Evolutionary conservation across 2,113 vertebrate genomes (phyloP).

Genomic region (Myiagra hebetior): DNA sequence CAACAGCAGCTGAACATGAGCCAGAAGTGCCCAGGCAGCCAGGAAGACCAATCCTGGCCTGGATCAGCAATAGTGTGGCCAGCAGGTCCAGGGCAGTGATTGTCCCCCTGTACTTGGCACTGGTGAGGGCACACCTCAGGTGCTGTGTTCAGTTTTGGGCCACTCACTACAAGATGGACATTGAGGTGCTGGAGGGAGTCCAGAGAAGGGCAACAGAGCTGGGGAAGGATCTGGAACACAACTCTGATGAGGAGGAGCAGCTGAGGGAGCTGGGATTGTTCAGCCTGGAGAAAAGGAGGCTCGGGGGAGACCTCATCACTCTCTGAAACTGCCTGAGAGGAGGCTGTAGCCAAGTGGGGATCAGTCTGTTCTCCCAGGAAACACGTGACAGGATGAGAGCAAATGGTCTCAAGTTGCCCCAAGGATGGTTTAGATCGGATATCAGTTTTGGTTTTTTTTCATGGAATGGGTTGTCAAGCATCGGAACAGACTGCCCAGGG

Average conservation of each 20-base stretch:
- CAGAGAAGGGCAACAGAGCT: accelerated
- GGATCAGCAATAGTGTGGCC: neutral
- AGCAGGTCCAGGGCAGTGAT: neutral
- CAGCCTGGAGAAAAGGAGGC: neutral
- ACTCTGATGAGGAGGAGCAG: no score
- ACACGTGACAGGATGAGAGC: neutral
- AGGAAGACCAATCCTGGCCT: no score
- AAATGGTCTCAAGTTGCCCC: neutral
- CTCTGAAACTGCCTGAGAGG: neutral
- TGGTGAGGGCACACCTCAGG: accelerated
- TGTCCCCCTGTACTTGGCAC: accelerated
- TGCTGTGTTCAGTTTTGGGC: accelerated
- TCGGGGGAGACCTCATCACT: neutral
- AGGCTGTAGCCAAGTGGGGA: neutral
- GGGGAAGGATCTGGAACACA: neutral
- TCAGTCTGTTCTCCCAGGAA: neutral
- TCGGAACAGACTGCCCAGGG: neutral
- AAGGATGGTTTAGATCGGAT: neutral
- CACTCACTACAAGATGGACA: neutral
- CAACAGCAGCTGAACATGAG: neutral
- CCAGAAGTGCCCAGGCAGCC: neutral
- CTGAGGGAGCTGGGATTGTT: neutral
- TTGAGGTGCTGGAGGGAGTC: accelerated
- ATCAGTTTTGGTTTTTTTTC: neutral
- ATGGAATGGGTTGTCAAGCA: neutral